Base-by-base conservation (phyloP, 2,113 vertebrate species). In the Cyanoderma ruficeps region DNA sequence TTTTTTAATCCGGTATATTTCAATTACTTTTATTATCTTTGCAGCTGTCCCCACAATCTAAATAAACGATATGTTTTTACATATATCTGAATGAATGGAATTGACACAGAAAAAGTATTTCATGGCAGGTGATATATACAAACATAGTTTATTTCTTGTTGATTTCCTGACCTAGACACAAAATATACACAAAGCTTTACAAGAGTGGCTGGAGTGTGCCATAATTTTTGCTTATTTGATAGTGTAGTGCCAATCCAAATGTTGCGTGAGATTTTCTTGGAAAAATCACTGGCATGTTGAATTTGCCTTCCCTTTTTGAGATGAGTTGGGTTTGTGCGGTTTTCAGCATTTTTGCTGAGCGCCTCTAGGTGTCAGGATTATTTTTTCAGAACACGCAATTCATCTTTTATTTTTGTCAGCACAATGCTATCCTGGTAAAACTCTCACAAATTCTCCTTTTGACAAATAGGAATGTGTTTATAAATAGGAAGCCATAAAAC, bases 361-460 rank as follows among this genome's bases (percentile, higher is more conserved):
- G 1, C 92, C 90, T 93, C 71, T 94, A 96, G 95, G 89, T 95
- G 93, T 95, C 95, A 94, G 96, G 64, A 87, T 17, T 87, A 53
- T 96, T 89, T 95, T 70, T 63, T 82, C 31, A 74, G 46, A 86
- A 61, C 8, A 22, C 7, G 10, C 37, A 87, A 68, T 27, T 70
- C 18, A 11, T 56, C 49, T 59, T 39, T 31, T 10, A 7, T 59
- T 41, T 47, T 53, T 22, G 46, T 77, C 37, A 77, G 79, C 30
- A 86, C 63, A 70, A 46, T 33, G 39, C 37, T 63, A 22, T 50
- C 76, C 78, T 67, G 60, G 42, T 55, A 63, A 90, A 89, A 42
- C 27, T 15, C 71, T 83, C n/a, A 25, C 59, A 59, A 89, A 79
- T 74, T 83, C 46, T 64, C 15, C 80, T 71, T 72, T 5, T 57